Base-by-base conservation (phyloP, 2,888 invertebrate genomes). In the Odontomyia ornata region DNA sequence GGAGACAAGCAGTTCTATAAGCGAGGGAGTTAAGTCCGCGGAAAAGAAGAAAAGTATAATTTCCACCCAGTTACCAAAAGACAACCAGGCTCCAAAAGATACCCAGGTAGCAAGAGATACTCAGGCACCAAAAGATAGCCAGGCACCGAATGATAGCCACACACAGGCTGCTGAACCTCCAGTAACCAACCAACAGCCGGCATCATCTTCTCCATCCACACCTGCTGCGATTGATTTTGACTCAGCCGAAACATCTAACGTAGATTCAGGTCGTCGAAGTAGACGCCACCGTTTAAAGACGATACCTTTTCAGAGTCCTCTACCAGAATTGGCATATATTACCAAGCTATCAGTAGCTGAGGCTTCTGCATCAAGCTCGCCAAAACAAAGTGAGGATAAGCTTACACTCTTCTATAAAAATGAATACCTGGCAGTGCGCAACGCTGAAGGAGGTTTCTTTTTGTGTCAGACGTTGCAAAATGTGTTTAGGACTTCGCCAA, bases 391-490 rank as follows among this genome's bases (percentile, higher is more conserved):
- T 62, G 95, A 95, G 82, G 95, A 95, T 80, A 94, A 93, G 83
- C 90, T 95, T 57, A 93, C 94, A 82, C 92, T 95, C 1, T 95
- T 96, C 85, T 95, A 95, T 87, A 96, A 95, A 85, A 94, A 95
- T 84, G 95, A 96, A 87, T 96, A 95, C 87, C 88, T 97, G 83
- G 97, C 96, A 1, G 95, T 97, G 0, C 91, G 97, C 81, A 97
- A 96, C 85, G 93, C 94, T 0, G 95, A 95, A 84, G 95, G 95
- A 81, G 91, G 93, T 80, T 95, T 94, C 87, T 95, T 93, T 85
- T 91, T 97, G 77, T 97, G 97, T 85, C 95, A 96, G 86, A 91
- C 95, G 0, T 91, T 94, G 87, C 96, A 96, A 88, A 96, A 97
- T 86, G 94, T 97, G 77, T 95, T 95, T 87, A 93, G 93, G 84